A percentile compares a stretch with the other conserved stretches of the same genome.
phyloP scores from a whole-genome alignment of 2,888 invertebrate genomes.

The Zele albiditarsus region DNA sequence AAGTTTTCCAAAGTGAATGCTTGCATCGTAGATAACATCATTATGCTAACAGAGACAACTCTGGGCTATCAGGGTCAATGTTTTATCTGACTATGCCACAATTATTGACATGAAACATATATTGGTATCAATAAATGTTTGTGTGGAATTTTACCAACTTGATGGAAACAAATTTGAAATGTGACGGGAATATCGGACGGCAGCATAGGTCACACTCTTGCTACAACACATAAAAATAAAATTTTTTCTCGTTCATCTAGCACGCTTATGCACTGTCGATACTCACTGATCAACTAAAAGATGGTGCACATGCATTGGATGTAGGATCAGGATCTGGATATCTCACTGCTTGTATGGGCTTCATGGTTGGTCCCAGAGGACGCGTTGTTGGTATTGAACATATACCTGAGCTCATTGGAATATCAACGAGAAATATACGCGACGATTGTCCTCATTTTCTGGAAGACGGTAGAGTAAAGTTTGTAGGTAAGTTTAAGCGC shows the following conservation, averaged over 20 bases:
- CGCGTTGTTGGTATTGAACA: conserved; percentile 76
- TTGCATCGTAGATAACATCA: neutral
- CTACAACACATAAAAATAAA: neutral
- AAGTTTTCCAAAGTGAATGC: neutral
- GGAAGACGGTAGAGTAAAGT: conserved; percentile 64
- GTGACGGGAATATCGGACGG: neutral
- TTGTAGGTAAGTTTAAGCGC: conserved; percentile 62
- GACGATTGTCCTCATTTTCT: conserved; percentile 64
- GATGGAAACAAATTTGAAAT: conserved; percentile 3
- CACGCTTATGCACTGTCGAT: conserved; percentile 94
- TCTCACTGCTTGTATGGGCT: conserved; percentile 76
- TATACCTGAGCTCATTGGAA: conserved; percentile 74
- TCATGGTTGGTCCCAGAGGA: conserved; percentile 75
- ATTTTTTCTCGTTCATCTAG: conserved; percentile 72
- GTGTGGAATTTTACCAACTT: conserved; percentile 51
- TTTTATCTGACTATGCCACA: conserved; percentile 48
- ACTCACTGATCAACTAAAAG: conserved; percentile 82
- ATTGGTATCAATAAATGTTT: conserved; percentile 33
- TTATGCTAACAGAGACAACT: conserved; percentile 46
- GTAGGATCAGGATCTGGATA: conserved; percentile 78
- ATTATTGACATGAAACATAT: conserved; percentile 46
- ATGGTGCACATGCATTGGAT: conserved; percentile 75
- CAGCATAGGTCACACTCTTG: no score
- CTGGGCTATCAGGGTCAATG: conserved; percentile 55
- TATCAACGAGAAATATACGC: conserved; percentile 74